Conservation (phyloP, 2,113 vertebrate genomes). For the Gymnobelideus leadbeateri region DNA sequence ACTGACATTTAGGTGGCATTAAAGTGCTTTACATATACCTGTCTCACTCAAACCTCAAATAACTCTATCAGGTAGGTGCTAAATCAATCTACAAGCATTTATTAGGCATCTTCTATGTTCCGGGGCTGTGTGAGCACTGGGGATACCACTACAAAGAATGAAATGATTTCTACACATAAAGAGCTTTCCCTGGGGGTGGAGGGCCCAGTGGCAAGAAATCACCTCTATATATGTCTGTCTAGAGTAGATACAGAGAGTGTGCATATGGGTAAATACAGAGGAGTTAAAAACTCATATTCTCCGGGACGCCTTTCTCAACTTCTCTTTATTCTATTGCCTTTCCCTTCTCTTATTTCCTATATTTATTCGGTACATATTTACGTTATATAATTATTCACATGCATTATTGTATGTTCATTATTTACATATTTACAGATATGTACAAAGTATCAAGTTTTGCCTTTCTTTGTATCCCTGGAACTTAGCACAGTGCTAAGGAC, state of each 20-base stretch:
- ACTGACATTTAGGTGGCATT: neutral
- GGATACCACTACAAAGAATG: neutral
- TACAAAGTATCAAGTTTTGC: neutral
- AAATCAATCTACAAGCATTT: constrained; percentile 4
- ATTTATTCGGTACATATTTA: neutral
- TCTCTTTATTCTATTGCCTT: neutral
- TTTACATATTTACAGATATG: too few relatives aligned
- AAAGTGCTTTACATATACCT: neutral
- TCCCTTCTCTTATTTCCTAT: neutral
- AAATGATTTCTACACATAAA: neutral
- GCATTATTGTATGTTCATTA: too few relatives aligned
- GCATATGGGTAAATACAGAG: neutral
- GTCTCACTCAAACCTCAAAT: neutral
- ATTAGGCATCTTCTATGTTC: neutral
- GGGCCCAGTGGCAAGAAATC: neutral
- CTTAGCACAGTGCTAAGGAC: neutral
- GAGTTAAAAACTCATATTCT: neutral
- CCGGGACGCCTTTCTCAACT: neutral
- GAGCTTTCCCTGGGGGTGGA: neutral
- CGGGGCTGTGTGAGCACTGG: neutral
- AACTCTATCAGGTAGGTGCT: neutral
- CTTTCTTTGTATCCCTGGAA: neutral
- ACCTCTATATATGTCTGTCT: neutral
- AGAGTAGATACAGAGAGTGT: neutral
- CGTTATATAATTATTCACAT: too few relatives aligned